Percentiles rank a stretch among this genome's conserved stretches.
Evolutionary conservation across 2,888 invertebrate species (phyloP).

Genomic region (Drosophila phalerata): DNA sequence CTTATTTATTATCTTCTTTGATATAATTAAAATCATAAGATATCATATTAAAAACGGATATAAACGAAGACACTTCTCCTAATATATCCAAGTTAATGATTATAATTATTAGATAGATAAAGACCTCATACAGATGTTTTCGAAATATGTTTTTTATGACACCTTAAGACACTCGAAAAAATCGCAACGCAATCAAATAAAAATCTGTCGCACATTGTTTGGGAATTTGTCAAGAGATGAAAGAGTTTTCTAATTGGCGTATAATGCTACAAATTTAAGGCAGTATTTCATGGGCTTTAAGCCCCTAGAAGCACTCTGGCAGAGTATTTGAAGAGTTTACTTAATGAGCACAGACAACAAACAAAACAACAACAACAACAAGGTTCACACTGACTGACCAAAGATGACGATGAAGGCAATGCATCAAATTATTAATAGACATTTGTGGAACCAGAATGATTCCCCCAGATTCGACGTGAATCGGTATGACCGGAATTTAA

Average conservation of each 20-base stretch:
- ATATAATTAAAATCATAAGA: not conserved
- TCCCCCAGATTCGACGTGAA: conserved; percentile 21
- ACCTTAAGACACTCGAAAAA: not conserved
- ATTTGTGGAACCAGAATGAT: conserved; percentile 37
- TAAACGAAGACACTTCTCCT: not conserved
- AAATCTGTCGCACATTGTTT: conserved; percentile 13
- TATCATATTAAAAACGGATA: not conserved
- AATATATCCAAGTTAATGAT: not conserved
- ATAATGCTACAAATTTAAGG: conserved; percentile 4
- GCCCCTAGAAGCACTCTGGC: conserved; percentile 1
- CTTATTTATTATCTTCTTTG: not conserved
- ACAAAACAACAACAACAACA: conserved; percentile 10
- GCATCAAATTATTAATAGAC: conserved; percentile 71
- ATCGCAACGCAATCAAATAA: not conserved
- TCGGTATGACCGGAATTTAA: conserved; percentile 52
- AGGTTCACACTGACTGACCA: conserved; percentile 39
- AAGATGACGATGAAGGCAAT: conserved; percentile 52
- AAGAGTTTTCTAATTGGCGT: conserved; percentile 41
- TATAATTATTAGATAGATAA: not conserved
- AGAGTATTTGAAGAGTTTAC: conserved; percentile 11
- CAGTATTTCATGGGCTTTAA: conserved; percentile 31
- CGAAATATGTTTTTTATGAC: not conserved
- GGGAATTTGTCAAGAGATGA: conserved; percentile 37
- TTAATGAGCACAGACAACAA: conserved; percentile 21
- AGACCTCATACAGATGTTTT: not conserved